Evolutionary conservation across 53 echinoderm and acorn worm species (phyloP), one percentile per base, ranked within the genome.

Genomic region (Antedon mediterranea): DNA sequence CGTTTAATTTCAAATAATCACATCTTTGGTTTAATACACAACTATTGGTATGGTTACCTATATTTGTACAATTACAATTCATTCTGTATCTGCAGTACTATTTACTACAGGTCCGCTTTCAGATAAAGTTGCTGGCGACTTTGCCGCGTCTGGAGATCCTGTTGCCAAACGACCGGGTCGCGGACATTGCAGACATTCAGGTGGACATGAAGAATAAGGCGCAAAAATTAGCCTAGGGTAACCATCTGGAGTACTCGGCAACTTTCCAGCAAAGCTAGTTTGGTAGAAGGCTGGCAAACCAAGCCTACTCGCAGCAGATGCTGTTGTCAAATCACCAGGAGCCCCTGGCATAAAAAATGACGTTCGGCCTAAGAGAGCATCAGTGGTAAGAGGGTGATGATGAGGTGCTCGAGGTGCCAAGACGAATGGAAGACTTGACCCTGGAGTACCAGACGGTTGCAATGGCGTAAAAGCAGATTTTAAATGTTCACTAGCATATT

Each of bases 401-500:
- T 92, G 90, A 3, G 98, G 98, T 28, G 90, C 90, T 87, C 94
- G 85, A 29, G 89, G 92, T 15, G 98, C 86, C 73, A 98, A 88
- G 30, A 92, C 82, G 0, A 98, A 71, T 4, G 98, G 90, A 30
- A 92, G 85, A 20, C 86, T 83, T 18, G 87, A 79, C 28, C 81
- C 84, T 14, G 79, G 85, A 8, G 90, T 78, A 76, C 89, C 91
- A n/a, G 94, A 89, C 31, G 94, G 89, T 4, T 92, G 98, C 2
- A 98, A 85, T 26, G 98, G 98, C 0, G 92, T 90, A 78, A 98
- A 98, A 5, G 98, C 98, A 14, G 98, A 98, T 78, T 98, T 98
- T 77, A 98, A 78, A 43, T 93, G 84, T n/a, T 93, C 92, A 15
- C 82, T 85, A 72, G 80, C 76, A 28, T 91, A 91, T 71, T 94